Evolutionary conservation across 1,140 invertebrate genomes (phyloP), one percentile per base, ranked within the genome.

Genomic region (Probaryconus sp.): DNA sequence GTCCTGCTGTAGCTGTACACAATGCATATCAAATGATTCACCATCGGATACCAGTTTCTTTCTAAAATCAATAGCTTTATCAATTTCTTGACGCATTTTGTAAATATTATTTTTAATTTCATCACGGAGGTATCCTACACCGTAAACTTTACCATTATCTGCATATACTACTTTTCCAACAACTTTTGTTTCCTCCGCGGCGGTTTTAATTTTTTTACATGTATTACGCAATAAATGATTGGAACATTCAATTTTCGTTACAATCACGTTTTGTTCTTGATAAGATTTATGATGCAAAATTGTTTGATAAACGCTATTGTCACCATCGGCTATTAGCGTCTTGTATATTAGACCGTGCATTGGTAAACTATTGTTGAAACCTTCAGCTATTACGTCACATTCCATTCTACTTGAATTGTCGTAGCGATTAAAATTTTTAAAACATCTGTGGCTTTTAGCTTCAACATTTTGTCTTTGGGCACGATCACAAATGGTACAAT

Each of bases 291-390:
- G 35, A 47, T 82, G 58, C 24, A 63, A 5, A 11, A 88, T 79
- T 42, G 73, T 77, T 5, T 75, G 64, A 48, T 81, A 83, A 2
- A 85, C 82, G 30, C 76, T 85, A 9, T 81, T 83, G 63, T 89
- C 88, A 5, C 86, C 85, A 77, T 89, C 88, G 2, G 68, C 84
- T 60, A 89, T 83, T 3, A 89, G 20, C 9, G 43, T 51, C 35
- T 50, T 71, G 63, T 88, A 88, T 13, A 84, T 82, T 3, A 88
- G 1, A 3, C 79, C 72, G 76, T 89, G 68, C 48, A 74, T 80
- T 43, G 79, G 40, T 4, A 86, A 40, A 48, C 82, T 85, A 9
- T 38, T 10, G 20, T 72, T 53, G 76, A 89, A 89, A 11, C 82
- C 83, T 68, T 88, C 81, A 1, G 81, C 40, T 21, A 88, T 80